Evolutionary conservation across 2,888 invertebrate genomes (phyloP).

Genomic region (Cataglyphis livida): DNA sequence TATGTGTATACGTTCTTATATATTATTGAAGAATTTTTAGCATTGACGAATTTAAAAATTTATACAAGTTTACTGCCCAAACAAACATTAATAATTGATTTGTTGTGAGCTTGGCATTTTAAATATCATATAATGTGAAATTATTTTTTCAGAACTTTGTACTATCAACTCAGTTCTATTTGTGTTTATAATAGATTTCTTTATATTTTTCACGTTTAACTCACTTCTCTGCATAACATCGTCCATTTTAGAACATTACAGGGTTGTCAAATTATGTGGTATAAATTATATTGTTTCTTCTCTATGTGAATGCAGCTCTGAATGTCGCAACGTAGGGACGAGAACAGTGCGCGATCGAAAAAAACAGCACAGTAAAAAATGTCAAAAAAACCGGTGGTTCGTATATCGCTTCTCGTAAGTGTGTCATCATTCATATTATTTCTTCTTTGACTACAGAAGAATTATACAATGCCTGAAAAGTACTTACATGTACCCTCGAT

Average conservation of each 20-base stretch:
- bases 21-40: neutral
- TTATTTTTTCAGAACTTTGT: neutral
- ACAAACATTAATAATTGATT: neutral
- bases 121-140: neutral
- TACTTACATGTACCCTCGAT: slow-evolving; percentile 12
- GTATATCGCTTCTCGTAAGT: slow-evolving; percentile 78
- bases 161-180: neutral
- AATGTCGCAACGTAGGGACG: slow-evolving; percentile 83
- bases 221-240: slow-evolving; percentile 12
- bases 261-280: slow-evolving; percentile 8
- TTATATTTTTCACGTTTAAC: neutral
- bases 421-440: slow-evolving; percentile 61
- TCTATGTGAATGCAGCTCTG: slow-evolving; percentile 84
- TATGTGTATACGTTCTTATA: neutral
- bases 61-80: neutral
- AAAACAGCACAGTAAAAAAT: slow-evolving; percentile 79
- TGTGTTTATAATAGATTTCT: slow-evolving; percentile 1
- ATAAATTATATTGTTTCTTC: slow-evolving; percentile 72
- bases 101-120: neutral
- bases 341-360: slow-evolving; percentile 80
- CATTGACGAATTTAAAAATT: neutral
- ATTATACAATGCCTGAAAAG: slow-evolving; percentile 54
- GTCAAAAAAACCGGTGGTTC: slow-evolving; percentile 85
- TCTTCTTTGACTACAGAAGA: slow-evolving; percentile 61
- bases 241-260: neutral